Evolutionary conservation across 2,888 invertebrate species (phyloP), one percentile per base, ranked within the genome.

Genomic region (Acleris laterana): DNA sequence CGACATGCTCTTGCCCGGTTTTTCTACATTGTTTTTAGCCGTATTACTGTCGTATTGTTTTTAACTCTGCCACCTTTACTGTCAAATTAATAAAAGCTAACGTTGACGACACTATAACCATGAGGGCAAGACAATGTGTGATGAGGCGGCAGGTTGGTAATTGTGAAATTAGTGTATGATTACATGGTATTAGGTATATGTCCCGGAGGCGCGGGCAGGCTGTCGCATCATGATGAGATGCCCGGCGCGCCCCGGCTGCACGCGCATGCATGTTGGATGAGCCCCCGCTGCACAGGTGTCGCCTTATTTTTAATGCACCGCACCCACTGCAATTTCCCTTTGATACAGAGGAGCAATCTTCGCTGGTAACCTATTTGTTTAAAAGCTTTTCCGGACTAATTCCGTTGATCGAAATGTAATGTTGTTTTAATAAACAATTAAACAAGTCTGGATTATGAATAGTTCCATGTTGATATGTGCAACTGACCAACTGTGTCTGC

Each of bases 191-290:
- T 25, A n/a, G 44, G n/a, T n/a, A n/a, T 44, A 32, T 11, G 32
- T 11, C 32, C 5, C 13, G 44, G 44, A n/a, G 46, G 0, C 46
- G n/a, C 6, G 2, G 5, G 17, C 17, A 17, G 46, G 59, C 62
- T 69, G 69, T 69, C 64, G 65, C 63, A 70, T 63, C 71, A 75
- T 82, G 82, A 83, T 78, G 83, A 80, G 79, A 83, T 81, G 81
- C 80, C 69, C 74, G 69, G 73, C 72, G 75, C 72, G 51, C 48
- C 53, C 48, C 53, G 72, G 77, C 77, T 74, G 82, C 76, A 75
- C 71, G 78, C 71, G 76, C 80, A 85, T 89, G 84, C 85, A 89
- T 86, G 80, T 87, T 87, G 81, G 79, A 88, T 88, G 87, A 88
- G 81, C 73, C 70, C 69, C 72, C 77, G 78, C 77, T 79, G 75